A percentile compares a stretch with the other conserved stretches of the same genome.
phyloP scores from a whole-genome alignment of 2,113 vertebrate genomes.

The Neomonachus schauinslandi region DNA sequence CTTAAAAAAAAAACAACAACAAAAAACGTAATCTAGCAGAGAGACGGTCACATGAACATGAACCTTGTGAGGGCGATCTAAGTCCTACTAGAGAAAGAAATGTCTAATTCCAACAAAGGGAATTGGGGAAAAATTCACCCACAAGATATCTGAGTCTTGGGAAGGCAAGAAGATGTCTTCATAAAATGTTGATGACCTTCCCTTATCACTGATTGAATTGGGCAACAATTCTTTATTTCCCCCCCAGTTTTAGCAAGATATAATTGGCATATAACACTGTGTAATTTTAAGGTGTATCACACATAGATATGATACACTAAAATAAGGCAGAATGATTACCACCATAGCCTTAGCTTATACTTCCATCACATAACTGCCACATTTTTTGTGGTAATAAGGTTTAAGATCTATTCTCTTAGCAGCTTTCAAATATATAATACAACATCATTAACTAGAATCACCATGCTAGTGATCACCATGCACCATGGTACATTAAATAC shows the following conservation, averaged over 20 bases:
- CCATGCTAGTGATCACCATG: background rate
- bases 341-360: background rate
- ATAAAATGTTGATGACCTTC: background rate
- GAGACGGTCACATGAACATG: rapidly evolving
- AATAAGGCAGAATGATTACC: background rate
- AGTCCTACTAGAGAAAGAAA: background rate
- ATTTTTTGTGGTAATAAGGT: background rate
- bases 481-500: background rate
- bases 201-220: background rate
- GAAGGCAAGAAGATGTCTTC: background rate
- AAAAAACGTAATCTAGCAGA: background rate
- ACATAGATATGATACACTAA: background rate
- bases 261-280: background rate
- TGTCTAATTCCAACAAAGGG: background rate
- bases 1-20: background rate
- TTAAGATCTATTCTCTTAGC: background rate
- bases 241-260: background rate
- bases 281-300: background rate
- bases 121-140: too few relatives aligned
- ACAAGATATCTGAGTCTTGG: background rate
- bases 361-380: background rate
- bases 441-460: background rate
- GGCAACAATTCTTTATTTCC: background rate
- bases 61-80: rapidly evolving
- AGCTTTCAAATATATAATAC: background rate